A percentile compares a stretch with the other conserved stretches of the same genome.
Conservation (phyloP, 2,113 vertebrate species). For the Naja naja region DNA sequence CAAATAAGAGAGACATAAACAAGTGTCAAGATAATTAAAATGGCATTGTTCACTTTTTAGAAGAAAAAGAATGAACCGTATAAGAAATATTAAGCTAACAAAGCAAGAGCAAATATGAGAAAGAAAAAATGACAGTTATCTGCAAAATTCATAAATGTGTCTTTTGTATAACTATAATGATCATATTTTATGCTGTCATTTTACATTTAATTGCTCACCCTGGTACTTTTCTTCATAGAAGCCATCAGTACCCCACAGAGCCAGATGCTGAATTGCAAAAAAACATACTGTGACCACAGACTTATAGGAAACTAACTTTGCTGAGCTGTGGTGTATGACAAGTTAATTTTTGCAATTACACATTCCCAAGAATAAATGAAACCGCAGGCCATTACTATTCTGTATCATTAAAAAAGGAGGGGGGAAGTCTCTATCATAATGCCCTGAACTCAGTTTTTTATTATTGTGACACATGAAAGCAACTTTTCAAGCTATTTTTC, state of each 20-base stretch:
- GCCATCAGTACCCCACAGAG: conserved; percentile 85
- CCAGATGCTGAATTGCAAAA: conserved; percentile 82
- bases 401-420: conserved; percentile 70
- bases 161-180: conserved; percentile 89
- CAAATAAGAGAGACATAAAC: conserved; percentile 75
- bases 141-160: conserved; percentile 91
- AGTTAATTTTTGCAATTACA: conserved; percentile 84
- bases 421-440: conserved; percentile 67
- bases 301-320: conserved; percentile 77
- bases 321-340: conserved; percentile 80
- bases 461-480: conserved; percentile 66
- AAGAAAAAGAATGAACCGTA: conserved; percentile 75
- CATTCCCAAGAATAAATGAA: conserved; percentile 81
- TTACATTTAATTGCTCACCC: conserved; percentile 83
- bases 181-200: conserved; percentile 87
- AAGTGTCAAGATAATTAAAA: conserved; percentile 79
- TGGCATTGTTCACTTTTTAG: conserved; percentile 72
- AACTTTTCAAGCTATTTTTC: conserved; percentile 64
- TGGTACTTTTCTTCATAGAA: conserved; percentile 81
- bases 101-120: conserved; percentile 81
- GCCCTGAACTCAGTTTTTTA: conserved; percentile 64
- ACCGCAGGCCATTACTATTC: conserved; percentile 71
- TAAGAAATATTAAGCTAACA: conserved; percentile 83
- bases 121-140: conserved; percentile 87
- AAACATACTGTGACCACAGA: conserved; percentile 81